Conservation (phyloP, 2,113 vertebrate genomes). For the Sorex araneus region DNA sequence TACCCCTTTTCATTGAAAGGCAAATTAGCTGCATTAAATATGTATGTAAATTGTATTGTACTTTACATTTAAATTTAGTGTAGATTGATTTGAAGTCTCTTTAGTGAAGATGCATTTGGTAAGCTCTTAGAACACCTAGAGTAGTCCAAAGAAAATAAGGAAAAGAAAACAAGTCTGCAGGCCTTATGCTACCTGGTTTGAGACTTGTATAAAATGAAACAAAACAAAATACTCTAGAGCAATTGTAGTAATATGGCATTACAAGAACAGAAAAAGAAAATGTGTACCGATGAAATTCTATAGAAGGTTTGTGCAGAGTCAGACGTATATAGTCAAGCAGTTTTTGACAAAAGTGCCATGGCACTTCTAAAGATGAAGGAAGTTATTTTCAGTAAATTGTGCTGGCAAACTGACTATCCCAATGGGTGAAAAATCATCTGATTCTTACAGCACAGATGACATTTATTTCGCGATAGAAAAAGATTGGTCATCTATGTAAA, state of each 20-base stretch:
- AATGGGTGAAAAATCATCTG: not conserved
- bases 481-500: not conserved
- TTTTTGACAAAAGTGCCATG: not conserved
- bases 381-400: slow-evolving; percentile 35
- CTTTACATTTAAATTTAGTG: slow-evolving; percentile 4
- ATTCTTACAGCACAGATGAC: not conserved
- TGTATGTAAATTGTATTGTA: slow-evolving; percentile 20
- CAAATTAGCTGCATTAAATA: slow-evolving; percentile 3
- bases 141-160: not conserved
- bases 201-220: not conserved
- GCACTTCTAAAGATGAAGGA: not conserved
- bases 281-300: not conserved
- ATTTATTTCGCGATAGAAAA: not conserved
- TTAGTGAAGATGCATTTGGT: slow-evolving; percentile 16
- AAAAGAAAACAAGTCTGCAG: not conserved
- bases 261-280: not conserved
- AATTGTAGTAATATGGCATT: not conserved
- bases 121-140: not conserved
- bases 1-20: not conserved
- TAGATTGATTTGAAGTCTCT: slow-evolving; percentile 1
- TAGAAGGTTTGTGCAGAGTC: not conserved
- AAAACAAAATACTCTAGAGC: not conserved
- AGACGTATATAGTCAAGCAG: not conserved
- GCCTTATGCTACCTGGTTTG: not conserved
- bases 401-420: not conserved